Evolutionary conservation across 2,888 invertebrate genomes (phyloP), one percentile per base, ranked within the genome.

Genomic region (Erebia aethiops): DNA sequence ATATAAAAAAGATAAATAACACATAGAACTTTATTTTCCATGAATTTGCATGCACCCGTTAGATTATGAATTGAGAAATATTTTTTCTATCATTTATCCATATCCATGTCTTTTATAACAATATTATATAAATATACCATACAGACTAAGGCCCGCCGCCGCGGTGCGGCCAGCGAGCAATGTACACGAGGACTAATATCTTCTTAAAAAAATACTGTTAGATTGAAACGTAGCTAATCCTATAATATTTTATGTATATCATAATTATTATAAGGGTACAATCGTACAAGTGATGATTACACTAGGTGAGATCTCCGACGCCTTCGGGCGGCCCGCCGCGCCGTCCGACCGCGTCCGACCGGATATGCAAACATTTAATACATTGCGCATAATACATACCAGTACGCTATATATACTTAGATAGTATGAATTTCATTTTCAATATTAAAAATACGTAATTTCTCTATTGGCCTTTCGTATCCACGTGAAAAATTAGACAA

Each of bases 131-230:
- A 88, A 88, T 92, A 90, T 90, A 92, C 86, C 84, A 86, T 92
- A 92, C 84, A 90, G 86, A 85, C 91, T 92, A 92, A 87, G 85
- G 81, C 87, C 89, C 85, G 88, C 77, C 87, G 83, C 87, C 87
- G 85, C 86, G 85, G 81, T 74, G 85, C 88, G 85, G 84, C 79
- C 88, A 84, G 78, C 90, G 89, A 86, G 86, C 86, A 86, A 91
- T 92, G 87, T 92, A 92, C 92, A 91, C 90, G 83, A 91, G 91
- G 91, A 90, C 92, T 92, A 92, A 93, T 93, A 93, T 93, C 92
- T 92, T 92, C 90, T 92, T 93, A 93, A 92, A 93, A 93, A 93
- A 93, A 93, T 93, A 93, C 93, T 92, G 92, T 93, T 93, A 93
- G 92, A 92, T 92, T 92, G 93, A 92, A 93, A 93, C 87, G 89